Percentiles rank a stretch among this genome's conserved stretches.
These are phyloP conservation scores for Nebria brevicollis DNA, from an alignment of 2,888 invertebrate genomes.

Conservation along the genomic window DNA sequence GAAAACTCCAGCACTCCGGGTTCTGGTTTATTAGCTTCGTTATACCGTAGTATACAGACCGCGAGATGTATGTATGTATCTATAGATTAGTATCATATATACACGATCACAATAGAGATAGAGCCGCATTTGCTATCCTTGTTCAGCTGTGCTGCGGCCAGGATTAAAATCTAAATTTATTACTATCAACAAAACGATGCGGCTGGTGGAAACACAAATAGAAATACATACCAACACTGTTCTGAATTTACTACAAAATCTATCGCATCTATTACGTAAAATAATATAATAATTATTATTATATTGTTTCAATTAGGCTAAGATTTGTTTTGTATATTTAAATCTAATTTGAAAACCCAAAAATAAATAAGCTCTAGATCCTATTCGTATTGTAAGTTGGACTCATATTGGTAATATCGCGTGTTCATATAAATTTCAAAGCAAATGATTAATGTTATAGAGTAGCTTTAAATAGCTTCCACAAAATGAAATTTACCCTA, in stretches of 20 bases:
- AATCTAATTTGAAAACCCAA: too few relatives aligned
- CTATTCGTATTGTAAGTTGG: neutral
- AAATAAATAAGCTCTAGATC: too few relatives aligned
- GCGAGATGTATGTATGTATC: neutral
- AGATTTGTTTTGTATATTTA: too few relatives aligned
- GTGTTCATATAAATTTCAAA: neutral
- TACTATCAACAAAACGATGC: neutral
- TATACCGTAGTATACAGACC: neutral
- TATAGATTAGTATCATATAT: slow-evolving; percentile 1
- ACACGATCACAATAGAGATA: slow-evolving; percentile 1
- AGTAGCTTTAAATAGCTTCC: neutral
- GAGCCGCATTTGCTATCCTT: neutral
- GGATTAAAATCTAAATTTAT: slow-evolving; percentile 1
- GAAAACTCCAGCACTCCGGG: neutral
- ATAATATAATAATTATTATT: too few relatives aligned
- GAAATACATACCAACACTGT: neutral
- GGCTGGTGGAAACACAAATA: neutral
- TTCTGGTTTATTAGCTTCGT: neutral
- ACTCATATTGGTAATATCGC: neutral
- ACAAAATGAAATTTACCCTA: neutral
- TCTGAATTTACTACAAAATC: neutral
- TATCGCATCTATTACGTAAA: neutral
- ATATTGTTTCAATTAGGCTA: too few relatives aligned
- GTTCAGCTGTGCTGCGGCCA: neutral
- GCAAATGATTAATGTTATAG: neutral